Percentiles rank a stretch among this genome's conserved stretches.
phyloP scores from a whole-genome alignment of 37 sponge, comb jelly and placozoan species.

The Bolinopsis microptera region DNA sequence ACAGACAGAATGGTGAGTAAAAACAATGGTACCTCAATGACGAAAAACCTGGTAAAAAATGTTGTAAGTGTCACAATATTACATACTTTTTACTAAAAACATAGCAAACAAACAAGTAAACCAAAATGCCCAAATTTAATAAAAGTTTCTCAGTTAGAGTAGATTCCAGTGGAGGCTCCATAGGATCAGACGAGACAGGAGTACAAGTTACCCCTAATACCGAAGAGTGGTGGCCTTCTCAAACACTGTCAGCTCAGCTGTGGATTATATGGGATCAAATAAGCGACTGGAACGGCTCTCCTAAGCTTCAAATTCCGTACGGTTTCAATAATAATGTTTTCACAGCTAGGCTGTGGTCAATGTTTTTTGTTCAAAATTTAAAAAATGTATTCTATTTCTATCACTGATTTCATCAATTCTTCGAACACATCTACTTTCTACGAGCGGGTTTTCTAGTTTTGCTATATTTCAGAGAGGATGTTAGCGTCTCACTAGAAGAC shows the following conservation, averaged over 20 bases:
- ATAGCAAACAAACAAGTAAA: too few species aligned
- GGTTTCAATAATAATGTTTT: background rate
- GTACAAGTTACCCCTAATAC: background rate
- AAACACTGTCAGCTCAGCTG: background rate
- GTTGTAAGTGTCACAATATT: too few species aligned
- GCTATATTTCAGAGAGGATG: background rate
- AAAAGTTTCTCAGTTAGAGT: background rate
- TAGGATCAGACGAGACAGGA: background rate
- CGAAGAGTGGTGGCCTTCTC: background rate
- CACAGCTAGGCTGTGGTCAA: too few species aligned
- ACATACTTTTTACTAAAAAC: too few species aligned
- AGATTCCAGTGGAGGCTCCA: background rate
- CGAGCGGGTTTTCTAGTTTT: too few species aligned
- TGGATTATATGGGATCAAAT: background rate
- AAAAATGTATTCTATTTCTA: too few species aligned
- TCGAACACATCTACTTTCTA: background rate
- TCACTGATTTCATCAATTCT: too few species aligned
- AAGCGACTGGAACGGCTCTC: constrained; percentile 27
- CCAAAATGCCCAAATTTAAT: too few species aligned
- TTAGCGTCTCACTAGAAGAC: background rate
- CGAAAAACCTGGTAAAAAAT: too few species aligned
- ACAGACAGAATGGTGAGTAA: background rate
- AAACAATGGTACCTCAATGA: too few species aligned
- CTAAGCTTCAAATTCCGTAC: background rate
- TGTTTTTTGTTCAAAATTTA: too few species aligned